Percentiles rank a stretch among this genome's conserved stretches.
These are phyloP conservation scores for Gephyroberyx darwinii DNA, from an alignment of 2,797 vertebrate species.

Conservation along the genomic window DNA sequence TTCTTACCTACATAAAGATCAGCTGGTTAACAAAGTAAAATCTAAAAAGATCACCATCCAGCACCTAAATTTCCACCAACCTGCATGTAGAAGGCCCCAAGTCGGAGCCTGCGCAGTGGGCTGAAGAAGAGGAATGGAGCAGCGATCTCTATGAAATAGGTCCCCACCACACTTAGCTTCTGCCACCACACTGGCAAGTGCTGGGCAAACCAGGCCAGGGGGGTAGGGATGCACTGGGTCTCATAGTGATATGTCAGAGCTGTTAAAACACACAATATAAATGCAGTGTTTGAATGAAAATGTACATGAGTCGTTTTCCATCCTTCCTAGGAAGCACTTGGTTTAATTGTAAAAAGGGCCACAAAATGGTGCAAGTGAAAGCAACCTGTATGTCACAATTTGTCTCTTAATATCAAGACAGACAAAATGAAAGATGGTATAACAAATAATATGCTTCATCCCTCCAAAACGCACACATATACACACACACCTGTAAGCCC, in stretches of 20 bases:
- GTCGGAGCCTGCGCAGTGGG: slow-evolving; percentile 86
- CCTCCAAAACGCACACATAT: background rate
- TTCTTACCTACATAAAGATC: background rate
- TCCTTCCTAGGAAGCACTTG: background rate
- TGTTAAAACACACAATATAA: slow-evolving; percentile 39
- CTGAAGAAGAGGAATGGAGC: slow-evolving; percentile 88
- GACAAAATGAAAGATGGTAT: background rate
- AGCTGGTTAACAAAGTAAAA: background rate
- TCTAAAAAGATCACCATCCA: background rate
- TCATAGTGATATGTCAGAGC: slow-evolving; percentile 88
- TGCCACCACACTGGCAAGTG: slow-evolving; percentile 93
- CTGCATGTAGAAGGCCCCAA: slow-evolving; percentile 91
- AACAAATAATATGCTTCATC: background rate
- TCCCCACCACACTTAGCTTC: slow-evolving; percentile 88
- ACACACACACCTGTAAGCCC: slow-evolving; percentile 88
- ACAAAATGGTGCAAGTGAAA: background rate
- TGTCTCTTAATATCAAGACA: background rate
- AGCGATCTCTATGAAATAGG: slow-evolving; percentile 89
- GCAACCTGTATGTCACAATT: background rate
- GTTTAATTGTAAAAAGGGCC: background rate
- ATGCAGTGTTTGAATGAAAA: background rate
- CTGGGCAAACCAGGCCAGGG: slow-evolving; percentile 90
- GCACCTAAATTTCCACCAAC: slow-evolving; percentile 66
- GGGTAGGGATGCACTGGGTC: slow-evolving; percentile 93
- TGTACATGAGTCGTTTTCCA: background rate